Conservation (phyloP, 2,113 vertebrate species). For the Mungos mungo region DNA sequence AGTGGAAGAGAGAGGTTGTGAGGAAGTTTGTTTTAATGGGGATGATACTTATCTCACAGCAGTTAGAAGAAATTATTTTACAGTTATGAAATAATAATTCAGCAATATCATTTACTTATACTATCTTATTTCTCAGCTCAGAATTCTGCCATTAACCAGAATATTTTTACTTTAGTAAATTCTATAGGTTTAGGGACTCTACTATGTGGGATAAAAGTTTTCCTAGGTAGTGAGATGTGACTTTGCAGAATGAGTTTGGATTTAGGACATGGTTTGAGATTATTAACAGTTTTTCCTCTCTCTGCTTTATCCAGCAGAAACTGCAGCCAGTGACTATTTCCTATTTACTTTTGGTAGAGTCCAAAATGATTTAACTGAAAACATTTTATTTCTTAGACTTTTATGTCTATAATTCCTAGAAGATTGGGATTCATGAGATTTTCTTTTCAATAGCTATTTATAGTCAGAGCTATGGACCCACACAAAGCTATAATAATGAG, state of each 20-base stretch:
- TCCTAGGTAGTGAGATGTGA: background rate
- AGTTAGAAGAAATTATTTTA: conserved; percentile 11
- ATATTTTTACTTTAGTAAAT: background rate
- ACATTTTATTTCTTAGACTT: conserved; percentile 23
- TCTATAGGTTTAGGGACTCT: background rate
- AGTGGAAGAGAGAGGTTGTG: background rate
- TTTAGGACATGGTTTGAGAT: background rate
- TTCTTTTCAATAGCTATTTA: conserved; percentile 16
- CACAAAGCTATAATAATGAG: background rate
- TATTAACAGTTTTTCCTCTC: background rate
- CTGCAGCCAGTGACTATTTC: background rate
- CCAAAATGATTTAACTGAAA: conserved; percentile 16
- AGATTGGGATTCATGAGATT: background rate
- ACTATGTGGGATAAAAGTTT: background rate
- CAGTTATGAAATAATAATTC: background rate
- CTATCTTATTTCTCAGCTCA: background rate
- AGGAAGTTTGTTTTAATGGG: background rate
- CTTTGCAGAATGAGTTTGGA: background rate
- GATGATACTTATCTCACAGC: background rate
- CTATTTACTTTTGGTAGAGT: conserved; percentile 32
- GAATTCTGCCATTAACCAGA: background rate
- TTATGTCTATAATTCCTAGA: background rate
- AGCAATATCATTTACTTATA: background rate
- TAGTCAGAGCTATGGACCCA: background rate
- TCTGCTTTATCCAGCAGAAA: background rate